Evolutionary conservation across 2,797 vertebrate species (phyloP).

Genomic region (Manis pentadactyla): DNA sequence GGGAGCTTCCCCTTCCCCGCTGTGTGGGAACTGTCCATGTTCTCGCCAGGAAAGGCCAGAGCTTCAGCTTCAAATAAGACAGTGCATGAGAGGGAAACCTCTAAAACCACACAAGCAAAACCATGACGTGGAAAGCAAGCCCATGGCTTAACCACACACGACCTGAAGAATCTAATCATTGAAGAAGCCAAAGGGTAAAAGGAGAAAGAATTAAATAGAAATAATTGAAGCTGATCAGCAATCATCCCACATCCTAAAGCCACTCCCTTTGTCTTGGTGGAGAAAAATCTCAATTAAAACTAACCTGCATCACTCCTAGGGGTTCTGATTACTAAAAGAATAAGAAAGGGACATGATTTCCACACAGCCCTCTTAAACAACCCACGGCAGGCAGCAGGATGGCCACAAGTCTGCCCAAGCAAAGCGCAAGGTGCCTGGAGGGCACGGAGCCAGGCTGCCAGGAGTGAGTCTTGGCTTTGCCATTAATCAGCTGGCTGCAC

Average conservation of each 20-base stretch:
- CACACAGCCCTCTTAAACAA: background rate
- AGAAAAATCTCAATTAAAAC: background rate
- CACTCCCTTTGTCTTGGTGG: background rate
- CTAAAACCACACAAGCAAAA: background rate
- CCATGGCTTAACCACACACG: background rate
- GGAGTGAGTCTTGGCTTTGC: background rate
- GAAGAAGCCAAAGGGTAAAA: background rate
- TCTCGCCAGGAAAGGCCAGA: background rate
- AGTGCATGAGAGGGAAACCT: rapidly evolving
- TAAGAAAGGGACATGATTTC: background rate
- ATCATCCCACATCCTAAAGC: background rate
- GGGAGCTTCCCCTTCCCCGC: background rate
- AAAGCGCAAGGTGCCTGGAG: rapidly evolving
- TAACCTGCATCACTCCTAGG: background rate
- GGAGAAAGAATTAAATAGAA: background rate
- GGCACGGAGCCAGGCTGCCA: rapidly evolving
- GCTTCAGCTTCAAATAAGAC: background rate
- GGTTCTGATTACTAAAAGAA: background rate
- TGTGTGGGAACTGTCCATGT: rapidly evolving
- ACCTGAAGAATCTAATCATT: background rate
- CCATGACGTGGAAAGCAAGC: background rate
- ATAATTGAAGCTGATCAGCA: background rate
- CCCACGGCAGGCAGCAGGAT: background rate
- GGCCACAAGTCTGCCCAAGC: no score
- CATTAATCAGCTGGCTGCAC: background rate